Evolutionary conservation across 2,113 vertebrate species (phyloP).

Genomic region (Galeopterus variegatus): DNA sequence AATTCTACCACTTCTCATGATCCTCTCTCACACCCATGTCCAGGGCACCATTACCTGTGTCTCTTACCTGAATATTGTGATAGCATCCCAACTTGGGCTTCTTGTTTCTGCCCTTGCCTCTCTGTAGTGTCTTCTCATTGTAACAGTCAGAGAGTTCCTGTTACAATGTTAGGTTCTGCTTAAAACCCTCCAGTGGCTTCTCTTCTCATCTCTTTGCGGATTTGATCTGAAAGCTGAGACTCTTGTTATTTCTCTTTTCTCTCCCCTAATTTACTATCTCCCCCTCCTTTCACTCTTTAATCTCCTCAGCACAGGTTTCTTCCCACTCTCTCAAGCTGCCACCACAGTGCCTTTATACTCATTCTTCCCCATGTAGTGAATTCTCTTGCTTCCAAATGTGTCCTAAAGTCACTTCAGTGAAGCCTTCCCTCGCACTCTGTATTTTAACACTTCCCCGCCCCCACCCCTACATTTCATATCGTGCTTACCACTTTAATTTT

Average conservation of each 20-base stretch:
- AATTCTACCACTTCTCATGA: not conserved
- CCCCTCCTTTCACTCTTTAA: not conserved
- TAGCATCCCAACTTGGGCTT: not conserved
- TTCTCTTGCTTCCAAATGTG: not conserved
- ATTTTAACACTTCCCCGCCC: not conserved
- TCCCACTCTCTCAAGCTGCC: not conserved
- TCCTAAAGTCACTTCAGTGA: not conserved
- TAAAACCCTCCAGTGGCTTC: not conserved
- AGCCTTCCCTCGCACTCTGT: not conserved
- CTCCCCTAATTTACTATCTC: not conserved
- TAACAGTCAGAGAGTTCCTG: not conserved
- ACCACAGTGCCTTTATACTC: not conserved
- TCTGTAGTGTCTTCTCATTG: not conserved
- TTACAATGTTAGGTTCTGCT: not conserved
- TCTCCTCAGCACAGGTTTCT: not conserved
- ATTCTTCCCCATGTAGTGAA: not conserved
- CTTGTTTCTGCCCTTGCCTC: not conserved
- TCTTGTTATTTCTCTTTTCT: slow-evolving; percentile 1
- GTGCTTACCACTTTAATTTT: not conserved
- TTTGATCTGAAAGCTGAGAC: not conserved
- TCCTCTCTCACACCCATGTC: not conserved
- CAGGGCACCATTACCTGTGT: not conserved
- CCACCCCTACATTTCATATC: not conserved
- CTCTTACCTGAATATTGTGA: not conserved
- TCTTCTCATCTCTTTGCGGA: not conserved